Evolutionary conservation across 2,888 invertebrate genomes (phyloP).

Genomic region (Rambutsinella grinnellia): DNA sequence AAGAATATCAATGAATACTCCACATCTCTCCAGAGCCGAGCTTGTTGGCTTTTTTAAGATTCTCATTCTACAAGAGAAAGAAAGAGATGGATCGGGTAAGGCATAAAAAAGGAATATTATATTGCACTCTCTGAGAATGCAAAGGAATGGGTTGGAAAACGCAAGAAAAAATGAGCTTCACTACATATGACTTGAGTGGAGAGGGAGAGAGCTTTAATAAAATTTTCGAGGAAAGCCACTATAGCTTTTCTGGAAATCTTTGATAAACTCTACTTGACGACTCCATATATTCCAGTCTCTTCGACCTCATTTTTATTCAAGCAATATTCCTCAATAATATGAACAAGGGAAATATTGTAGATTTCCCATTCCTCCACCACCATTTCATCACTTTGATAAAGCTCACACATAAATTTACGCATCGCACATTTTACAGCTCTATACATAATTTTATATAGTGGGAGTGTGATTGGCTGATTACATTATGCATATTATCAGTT

Average conservation of each 20-base stretch:
- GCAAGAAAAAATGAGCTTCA: background rate
- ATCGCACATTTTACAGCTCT: background rate
- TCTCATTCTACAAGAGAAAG: background rate
- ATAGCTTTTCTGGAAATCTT: constrained; percentile 16
- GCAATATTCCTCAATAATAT: background rate
- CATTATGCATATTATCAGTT: background rate
- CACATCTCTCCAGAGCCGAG: too few relatives aligned
- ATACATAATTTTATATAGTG: background rate
- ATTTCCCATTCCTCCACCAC: background rate
- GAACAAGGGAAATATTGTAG: background rate
- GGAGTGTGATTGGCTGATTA: background rate
- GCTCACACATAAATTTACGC: background rate
- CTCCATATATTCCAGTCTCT: constrained; percentile 7
- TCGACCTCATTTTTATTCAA: background rate
- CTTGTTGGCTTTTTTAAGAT: background rate
- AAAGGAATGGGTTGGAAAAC: background rate
- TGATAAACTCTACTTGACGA: constrained; percentile 10
- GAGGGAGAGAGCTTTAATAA: background rate
- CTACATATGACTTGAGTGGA: background rate
- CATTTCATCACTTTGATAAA: background rate
- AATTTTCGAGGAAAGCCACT: background rate
- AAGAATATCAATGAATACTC: too few relatives aligned
- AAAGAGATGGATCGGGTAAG: background rate
- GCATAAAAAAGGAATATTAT: background rate
- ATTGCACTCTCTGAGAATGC: too few relatives aligned